These are phyloP conservation scores for Rotaria sp. DNA, from an alignment of 2,888 invertebrate genomes.

Conservation along the genomic window DNA sequence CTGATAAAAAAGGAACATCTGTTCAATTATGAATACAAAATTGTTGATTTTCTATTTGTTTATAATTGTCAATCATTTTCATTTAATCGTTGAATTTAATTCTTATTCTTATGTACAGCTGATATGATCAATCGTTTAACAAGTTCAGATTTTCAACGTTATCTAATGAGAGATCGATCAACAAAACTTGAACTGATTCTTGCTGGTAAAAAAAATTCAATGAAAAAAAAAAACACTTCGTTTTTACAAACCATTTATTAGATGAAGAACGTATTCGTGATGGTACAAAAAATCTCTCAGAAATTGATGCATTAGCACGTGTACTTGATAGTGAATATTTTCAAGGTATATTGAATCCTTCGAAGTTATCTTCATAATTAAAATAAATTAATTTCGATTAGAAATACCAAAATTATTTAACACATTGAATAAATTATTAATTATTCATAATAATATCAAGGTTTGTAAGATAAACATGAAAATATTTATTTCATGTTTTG, in stretches of 20 bases:
- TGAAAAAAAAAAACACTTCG: no score
- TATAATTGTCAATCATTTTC: no score
- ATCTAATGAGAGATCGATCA: background rate
- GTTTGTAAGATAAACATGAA: background rate
- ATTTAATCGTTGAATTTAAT: background rate
- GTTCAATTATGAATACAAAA: no score
- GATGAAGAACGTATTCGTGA: constrained; percentile 8
- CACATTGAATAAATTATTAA: background rate
- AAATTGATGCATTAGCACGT: background rate
- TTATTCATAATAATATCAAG: background rate
- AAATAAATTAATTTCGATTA: background rate
- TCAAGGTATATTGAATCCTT: background rate
- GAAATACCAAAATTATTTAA: background rate
- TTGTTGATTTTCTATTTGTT: no score
- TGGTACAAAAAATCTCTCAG: background rate
- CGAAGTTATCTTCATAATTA: background rate
- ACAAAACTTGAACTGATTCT: background rate
- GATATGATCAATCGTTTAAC: background rate
- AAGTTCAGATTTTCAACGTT: background rate
- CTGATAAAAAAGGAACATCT: no score
- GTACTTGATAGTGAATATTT: background rate
- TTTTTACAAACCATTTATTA: background rate
- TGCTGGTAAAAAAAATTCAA: background rate
- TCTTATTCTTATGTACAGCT: background rate
- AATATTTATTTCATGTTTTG: background rate